These are phyloP conservation scores for Macrosiphum euphorbiae DNA, from an alignment of 2,888 invertebrate genomes.

Conservation along the genomic window DNA sequence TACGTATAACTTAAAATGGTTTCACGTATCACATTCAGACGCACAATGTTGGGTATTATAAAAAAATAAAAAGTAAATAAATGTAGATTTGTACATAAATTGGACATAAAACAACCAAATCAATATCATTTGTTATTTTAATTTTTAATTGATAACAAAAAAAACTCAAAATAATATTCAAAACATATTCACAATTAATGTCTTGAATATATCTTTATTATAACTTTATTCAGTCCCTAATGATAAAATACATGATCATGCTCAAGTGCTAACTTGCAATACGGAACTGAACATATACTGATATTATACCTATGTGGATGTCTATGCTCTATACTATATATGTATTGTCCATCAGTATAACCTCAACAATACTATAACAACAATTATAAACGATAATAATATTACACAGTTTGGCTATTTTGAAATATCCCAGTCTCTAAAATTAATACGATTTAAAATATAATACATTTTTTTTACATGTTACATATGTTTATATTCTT, in stretches of 20 bases:
- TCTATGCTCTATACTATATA: neutral
- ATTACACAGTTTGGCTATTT: neutral
- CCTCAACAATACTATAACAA: neutral
- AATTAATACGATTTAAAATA: neutral
- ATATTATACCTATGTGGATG: too few species aligned
- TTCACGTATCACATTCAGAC: neutral
- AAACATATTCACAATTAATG: neutral
- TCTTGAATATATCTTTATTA: neutral
- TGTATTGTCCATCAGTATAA: neutral
- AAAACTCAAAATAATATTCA: neutral
- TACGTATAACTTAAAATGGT: conserved; percentile 27
- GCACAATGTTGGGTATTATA: neutral
- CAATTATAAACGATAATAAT: neutral
- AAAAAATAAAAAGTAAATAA: neutral
- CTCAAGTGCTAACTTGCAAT: neutral
- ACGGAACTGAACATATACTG: too few species aligned
- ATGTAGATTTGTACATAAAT: neutral
- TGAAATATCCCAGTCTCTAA: neutral
- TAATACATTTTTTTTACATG: neutral
- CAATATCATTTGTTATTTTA: neutral
- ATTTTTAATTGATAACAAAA: neutral
- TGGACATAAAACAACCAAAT: neutral
- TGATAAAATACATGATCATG: neutral
- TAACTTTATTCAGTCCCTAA: neutral
- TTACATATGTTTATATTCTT: too few species aligned